Conservation (phyloP, 2,113 vertebrate species). For the Erythrocercus mccallii region DNA sequence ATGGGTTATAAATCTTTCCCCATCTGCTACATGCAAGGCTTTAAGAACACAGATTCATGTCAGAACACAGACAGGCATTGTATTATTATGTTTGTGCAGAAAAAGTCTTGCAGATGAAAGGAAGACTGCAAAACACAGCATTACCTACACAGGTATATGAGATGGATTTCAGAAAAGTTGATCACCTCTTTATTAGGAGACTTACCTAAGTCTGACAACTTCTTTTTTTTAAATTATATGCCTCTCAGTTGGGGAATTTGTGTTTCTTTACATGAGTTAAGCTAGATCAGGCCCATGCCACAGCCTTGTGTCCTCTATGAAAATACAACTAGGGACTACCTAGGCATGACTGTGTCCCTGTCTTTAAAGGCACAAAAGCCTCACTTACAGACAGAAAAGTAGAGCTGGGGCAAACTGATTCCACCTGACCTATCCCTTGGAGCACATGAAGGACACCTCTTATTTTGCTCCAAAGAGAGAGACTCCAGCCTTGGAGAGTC, state of each 20-base stretch:
- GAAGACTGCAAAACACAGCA: neutral
- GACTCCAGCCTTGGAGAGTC: accelerated
- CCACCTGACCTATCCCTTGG: neutral
- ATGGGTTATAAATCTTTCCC: neutral
- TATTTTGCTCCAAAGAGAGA: neutral
- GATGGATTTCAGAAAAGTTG: neutral
- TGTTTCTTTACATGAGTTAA: neutral
- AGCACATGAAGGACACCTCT: neutral
- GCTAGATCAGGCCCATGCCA: neutral
- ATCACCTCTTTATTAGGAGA: neutral
- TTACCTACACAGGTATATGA: neutral
- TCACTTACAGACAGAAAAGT: neutral
- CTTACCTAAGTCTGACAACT: neutral
- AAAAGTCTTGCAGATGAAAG: neutral
- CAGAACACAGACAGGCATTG: neutral
- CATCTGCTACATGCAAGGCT: neutral
- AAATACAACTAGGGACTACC: neutral
- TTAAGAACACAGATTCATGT: neutral
- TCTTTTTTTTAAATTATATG: neutral
- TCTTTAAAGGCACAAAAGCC: neutral
- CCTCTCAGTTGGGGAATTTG: neutral
- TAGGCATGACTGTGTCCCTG: neutral
- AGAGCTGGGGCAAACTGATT: neutral
- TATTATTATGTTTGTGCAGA: neutral
- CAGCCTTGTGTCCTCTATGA: accelerated